Conservation (phyloP, 1,140 invertebrate species). For the Lordiphosa stackelbergi region DNA sequence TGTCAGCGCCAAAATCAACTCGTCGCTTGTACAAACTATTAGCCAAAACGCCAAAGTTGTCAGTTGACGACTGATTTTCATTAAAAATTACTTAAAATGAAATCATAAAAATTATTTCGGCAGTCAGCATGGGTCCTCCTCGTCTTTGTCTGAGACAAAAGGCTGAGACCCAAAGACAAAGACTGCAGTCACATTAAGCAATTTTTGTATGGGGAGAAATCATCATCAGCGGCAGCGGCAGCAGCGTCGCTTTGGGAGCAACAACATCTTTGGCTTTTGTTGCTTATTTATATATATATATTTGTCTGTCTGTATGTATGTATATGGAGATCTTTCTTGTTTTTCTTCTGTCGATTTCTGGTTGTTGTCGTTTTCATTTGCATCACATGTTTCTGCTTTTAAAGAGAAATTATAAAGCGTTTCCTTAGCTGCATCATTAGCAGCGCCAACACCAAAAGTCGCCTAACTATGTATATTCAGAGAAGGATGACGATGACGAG, state of each 20-base stretch:
- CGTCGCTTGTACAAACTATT: slow-evolving; percentile 70
- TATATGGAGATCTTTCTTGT: slow-evolving; percentile 7
- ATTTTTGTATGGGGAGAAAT: slow-evolving; percentile 38
- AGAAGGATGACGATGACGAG: slow-evolving; percentile 12
- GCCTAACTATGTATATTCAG: slow-evolving; percentile 58
- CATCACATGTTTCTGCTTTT: slow-evolving; percentile 62
- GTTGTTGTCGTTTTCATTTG: slow-evolving; percentile 38
- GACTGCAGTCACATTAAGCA: slow-evolving; percentile 56
- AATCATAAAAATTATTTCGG: slow-evolving; percentile 63
- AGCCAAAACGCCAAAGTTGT: slow-evolving; percentile 64
- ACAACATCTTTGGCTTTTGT: slow-evolving; percentile 59
- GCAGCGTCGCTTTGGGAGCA: slow-evolving; percentile 29
- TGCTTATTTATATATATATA: slow-evolving; percentile 39
- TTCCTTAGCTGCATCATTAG: slow-evolving; percentile 75
- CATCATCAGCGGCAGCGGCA: slow-evolving; percentile 22
- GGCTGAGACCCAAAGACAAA: slow-evolving; percentile 41
- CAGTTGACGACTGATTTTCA: slow-evolving; percentile 55
- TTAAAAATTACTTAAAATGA: slow-evolving; percentile 69
- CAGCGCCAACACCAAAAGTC: slow-evolving; percentile 75
- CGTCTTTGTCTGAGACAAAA: slow-evolving; percentile 35
- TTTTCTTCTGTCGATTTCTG: slow-evolving; percentile 32
- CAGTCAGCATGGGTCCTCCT: slow-evolving; percentile 45
- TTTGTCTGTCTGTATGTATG: slow-evolving; percentile 13
- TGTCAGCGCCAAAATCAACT: slow-evolving; percentile 63
- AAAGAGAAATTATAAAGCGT: slow-evolving; percentile 76